Evolutionary conservation across 2,888 invertebrate genomes (phyloP).

Genomic region (Lathronympha strigana): DNA sequence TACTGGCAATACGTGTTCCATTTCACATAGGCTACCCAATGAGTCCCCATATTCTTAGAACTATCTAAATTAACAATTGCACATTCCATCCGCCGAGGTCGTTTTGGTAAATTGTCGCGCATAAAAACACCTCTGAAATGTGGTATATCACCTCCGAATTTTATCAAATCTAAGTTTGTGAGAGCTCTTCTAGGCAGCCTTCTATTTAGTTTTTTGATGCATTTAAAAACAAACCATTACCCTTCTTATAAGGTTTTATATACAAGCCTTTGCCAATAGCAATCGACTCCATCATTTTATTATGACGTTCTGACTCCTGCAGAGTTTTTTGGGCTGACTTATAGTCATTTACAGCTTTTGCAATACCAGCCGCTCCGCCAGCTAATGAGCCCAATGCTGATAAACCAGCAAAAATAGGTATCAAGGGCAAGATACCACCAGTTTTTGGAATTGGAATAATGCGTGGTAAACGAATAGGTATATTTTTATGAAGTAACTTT

Average conservation of each 20-base stretch:
- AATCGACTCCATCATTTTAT: too few relatives aligned
- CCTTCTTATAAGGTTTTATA: neutral
- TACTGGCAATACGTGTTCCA: conserved; percentile 6
- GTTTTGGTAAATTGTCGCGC: conserved; percentile 52
- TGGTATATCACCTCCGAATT: neutral
- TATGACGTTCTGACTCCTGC: neutral
- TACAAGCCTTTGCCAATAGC: conserved; percentile 21
- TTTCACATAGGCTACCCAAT: conserved; percentile 29
- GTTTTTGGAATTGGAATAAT: conserved; percentile 50
- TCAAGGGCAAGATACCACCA: too few relatives aligned
- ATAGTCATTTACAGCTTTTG: conserved; percentile 52
- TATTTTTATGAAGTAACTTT: conserved; percentile 53
- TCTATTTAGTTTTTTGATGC: conserved; percentile 1
- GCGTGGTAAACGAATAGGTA: conserved; percentile 55
- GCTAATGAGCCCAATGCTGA: too few relatives aligned
- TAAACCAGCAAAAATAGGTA: too few relatives aligned
- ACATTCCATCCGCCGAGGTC: conserved; percentile 48
- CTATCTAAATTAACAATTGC: conserved; percentile 54
- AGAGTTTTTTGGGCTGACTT: conserved; percentile 48
- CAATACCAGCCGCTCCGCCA: conserved; percentile 56
- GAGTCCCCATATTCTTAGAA: conserved; percentile 15
- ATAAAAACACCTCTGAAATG: conserved; percentile 41
- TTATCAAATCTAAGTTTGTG: conserved; percentile 9
- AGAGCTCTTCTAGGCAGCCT: conserved; percentile 12
- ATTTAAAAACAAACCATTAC: neutral